Conservation (phyloP, 2,113 vertebrate genomes). For the Triplophysa siluroides region DNA sequence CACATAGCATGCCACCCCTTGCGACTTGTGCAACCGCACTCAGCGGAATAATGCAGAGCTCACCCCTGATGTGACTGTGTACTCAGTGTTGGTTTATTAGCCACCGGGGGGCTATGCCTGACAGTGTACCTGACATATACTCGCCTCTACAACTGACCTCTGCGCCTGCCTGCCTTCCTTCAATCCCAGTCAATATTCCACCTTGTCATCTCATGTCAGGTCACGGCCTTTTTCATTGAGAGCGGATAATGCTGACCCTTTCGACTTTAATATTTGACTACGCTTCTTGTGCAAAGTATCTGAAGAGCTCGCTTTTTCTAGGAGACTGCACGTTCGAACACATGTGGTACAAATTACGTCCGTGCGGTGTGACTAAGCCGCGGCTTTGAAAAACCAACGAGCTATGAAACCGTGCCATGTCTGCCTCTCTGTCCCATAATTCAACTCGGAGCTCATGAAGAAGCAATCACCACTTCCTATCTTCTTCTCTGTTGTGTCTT, state of each 20-base stretch:
- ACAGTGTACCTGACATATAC: background rate
- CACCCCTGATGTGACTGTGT: background rate
- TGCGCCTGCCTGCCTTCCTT: conserved; percentile 41
- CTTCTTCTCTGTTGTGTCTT: conserved; percentile 35
- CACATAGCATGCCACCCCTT: background rate
- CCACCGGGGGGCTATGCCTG: background rate
- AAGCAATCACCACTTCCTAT: conserved; percentile 45
- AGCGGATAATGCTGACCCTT: conserved; percentile 31
- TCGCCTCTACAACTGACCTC: background rate
- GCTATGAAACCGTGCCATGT: conserved; percentile 62
- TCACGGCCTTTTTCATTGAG: conserved; percentile 20
- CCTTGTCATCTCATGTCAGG: conserved; percentile 36
- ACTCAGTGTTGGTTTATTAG: conserved; percentile 21
- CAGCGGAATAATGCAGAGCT: background rate
- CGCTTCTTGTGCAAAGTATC: conserved; percentile 41
- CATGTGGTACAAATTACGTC: conserved; percentile 64
- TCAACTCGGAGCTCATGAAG: conserved; percentile 45
- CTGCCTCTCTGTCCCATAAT: conserved; percentile 60
- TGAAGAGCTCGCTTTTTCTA: conserved; percentile 39
- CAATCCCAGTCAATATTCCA: conserved; percentile 11
- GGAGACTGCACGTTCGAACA: conserved; percentile 48
- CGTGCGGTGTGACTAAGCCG: conserved; percentile 42
- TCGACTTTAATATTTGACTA: conserved; percentile 28
- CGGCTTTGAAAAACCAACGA: conserved; percentile 60
- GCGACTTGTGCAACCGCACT: background rate